phyloP scores from a whole-genome alignment of 2,888 invertebrate species.

The Chironomus tentans region DNA sequence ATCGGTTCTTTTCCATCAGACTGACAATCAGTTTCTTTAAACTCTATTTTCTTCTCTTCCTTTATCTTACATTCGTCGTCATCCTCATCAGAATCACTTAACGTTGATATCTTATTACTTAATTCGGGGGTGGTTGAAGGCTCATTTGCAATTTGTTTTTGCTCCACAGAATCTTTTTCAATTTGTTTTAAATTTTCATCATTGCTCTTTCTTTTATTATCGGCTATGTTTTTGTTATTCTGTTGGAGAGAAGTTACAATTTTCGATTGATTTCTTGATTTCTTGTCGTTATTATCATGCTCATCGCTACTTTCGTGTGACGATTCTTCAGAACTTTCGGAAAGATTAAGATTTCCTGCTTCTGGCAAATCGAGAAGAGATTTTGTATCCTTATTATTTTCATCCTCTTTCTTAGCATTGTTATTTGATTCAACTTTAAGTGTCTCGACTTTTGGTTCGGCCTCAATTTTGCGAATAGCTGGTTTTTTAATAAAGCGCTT shows the following conservation, averaged over 20 bases:
- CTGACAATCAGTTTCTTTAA: conserved; percentile 68
- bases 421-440: conserved; percentile 35
- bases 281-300: background rate
- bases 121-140: too few species aligned
- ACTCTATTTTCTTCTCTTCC: conserved; percentile 17
- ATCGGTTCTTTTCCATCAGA: conserved; percentile 50
- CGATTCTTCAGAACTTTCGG: conserved; percentile 14
- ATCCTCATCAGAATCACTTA: conserved; percentile 13
- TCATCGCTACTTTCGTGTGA: conserved; percentile 1
- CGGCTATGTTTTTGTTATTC: too few species aligned
- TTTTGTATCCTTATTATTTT: conserved; percentile 44
- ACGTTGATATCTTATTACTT: background rate
- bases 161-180: too few species aligned
- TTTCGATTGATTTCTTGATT: background rate
- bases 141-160: background rate
- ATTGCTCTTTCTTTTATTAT: too few species aligned
- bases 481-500: conserved; percentile 28
- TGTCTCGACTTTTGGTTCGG: conserved; percentile 38
- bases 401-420: conserved; percentile 39
- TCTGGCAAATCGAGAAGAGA: conserved; percentile 11
- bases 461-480: conserved; percentile 32
- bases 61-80: conserved; percentile 14
- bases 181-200: too few species aligned
- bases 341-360: conserved; percentile 14
- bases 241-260: too few species aligned